phyloP scores from a whole-genome alignment of 2,888 invertebrate species.

The Mythimna impura region DNA sequence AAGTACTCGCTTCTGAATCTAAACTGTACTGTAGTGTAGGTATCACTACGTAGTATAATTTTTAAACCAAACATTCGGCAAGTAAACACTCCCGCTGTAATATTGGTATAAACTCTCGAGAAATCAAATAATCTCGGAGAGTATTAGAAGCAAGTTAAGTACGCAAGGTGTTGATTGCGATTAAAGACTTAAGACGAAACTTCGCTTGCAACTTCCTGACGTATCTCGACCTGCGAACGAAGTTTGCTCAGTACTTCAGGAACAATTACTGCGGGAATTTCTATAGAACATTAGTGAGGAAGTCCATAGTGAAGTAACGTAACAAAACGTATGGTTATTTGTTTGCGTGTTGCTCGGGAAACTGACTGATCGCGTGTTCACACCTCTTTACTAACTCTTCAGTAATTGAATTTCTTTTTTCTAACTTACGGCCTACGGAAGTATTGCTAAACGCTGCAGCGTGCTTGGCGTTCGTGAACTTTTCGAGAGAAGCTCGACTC shows the following conservation, averaged over 20 bases:
- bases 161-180: slow-evolving; percentile 50
- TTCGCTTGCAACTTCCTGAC: slow-evolving; percentile 38
- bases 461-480: slow-evolving; percentile 2
- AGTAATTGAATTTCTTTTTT: slow-evolving; percentile 72
- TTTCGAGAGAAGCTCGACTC: neutral
- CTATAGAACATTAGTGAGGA: slow-evolving; percentile 15
- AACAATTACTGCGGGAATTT: slow-evolving; percentile 28
- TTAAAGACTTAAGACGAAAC: slow-evolving; percentile 49
- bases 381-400: slow-evolving; percentile 68
- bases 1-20: slow-evolving; percentile 20
- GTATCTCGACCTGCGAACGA: slow-evolving; percentile 23
- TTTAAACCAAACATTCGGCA: slow-evolving; percentile 39
- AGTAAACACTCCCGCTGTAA: slow-evolving; percentile 36
- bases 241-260: slow-evolving; percentile 30
- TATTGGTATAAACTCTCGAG: slow-evolving; percentile 51
- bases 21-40: slow-evolving; percentile 7
- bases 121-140: slow-evolving; percentile 38
- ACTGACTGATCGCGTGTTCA: slow-evolving; percentile 73
- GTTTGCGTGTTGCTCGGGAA: slow-evolving; percentile 61
- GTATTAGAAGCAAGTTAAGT: slow-evolving; percentile 36
- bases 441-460: slow-evolving; percentile 38
- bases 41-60: slow-evolving; percentile 45
- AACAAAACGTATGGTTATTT: slow-evolving; percentile 54
- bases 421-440: slow-evolving; percentile 40
- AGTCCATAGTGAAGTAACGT: slow-evolving; percentile 8